phyloP scores from a whole-genome alignment of 2,797 vertebrate genomes.

The Characodon lateralis region DNA sequence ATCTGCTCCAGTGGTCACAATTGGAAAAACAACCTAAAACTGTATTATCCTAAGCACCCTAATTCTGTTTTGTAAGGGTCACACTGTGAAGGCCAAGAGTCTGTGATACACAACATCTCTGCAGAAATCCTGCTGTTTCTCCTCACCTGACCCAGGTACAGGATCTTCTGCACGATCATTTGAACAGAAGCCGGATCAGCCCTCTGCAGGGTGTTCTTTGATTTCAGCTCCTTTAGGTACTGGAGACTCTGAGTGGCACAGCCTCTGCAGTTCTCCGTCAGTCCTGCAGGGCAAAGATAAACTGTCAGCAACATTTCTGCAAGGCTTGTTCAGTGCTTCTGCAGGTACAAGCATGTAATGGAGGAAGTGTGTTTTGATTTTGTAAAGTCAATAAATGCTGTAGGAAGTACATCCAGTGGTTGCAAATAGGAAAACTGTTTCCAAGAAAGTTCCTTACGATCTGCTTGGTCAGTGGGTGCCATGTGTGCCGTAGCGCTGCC shows the following conservation, averaged over 20 bases:
- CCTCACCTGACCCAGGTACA: constrained; percentile 89
- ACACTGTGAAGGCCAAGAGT: neutral
- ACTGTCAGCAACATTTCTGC: neutral
- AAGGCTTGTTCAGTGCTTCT: neutral
- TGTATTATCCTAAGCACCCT: neutral
- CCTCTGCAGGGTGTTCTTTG: constrained; percentile 75
- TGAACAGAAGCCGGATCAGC: constrained; percentile 82
- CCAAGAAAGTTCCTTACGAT: constrained; percentile 63
- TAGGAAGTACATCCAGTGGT: neutral
- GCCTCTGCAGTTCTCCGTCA: constrained; percentile 87
- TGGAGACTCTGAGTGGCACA: constrained; percentile 85
- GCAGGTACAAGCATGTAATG: neutral
- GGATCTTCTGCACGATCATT: constrained; percentile 79
- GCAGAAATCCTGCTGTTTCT: neutral
- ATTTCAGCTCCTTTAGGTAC: constrained; percentile 84
- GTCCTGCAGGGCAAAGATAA: constrained; percentile 72
- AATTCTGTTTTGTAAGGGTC: neutral
- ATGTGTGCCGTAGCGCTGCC: constrained; percentile 92
- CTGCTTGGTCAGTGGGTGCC: constrained; percentile 90
- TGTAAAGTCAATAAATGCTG: neutral
- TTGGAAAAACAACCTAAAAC: neutral
- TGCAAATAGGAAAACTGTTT: neutral
- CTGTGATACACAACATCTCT: neutral
- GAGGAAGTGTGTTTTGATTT: neutral
- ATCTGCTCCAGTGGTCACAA: neutral